Evolutionary conservation across 2,888 invertebrate genomes (phyloP).

Genomic region (Elmis aenea): DNA sequence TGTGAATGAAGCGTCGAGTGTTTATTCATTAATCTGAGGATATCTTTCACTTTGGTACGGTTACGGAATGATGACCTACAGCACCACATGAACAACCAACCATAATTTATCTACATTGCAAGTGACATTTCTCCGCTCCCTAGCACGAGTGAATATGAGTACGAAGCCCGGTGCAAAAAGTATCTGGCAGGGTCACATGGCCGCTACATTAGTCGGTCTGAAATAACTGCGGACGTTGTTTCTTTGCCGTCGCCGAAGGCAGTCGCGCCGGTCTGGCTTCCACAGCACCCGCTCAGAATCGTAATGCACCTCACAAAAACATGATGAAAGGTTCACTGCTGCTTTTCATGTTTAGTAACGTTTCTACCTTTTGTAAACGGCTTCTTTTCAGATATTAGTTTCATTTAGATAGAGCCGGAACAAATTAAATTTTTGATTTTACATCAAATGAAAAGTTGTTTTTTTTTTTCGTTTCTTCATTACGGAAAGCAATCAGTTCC

Average conservation of each 20-base stretch:
- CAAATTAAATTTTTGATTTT: background rate
- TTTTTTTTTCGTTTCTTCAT: no score
- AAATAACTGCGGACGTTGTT: slow-evolving; percentile 38
- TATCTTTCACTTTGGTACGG: no score
- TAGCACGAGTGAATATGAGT: slow-evolving; percentile 23
- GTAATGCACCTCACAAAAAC: slow-evolving; percentile 35
- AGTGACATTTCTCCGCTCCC: slow-evolving; percentile 20
- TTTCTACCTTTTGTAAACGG: background rate
- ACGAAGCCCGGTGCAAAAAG: slow-evolving; percentile 33
- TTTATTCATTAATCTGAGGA: no score
- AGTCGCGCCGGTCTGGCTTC: slow-evolving; percentile 38
- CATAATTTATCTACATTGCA: no score
- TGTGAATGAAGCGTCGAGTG: no score
- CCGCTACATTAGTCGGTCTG: slow-evolving; percentile 36
- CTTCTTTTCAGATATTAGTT: background rate
- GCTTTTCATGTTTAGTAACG: slow-evolving; percentile 26
- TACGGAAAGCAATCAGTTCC: no score
- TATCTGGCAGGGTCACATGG: slow-evolving; percentile 38
- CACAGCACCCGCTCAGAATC: slow-evolving; percentile 36
- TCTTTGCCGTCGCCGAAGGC: slow-evolving; percentile 39
- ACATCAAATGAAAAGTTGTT: background rate
- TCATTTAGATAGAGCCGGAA: background rate
- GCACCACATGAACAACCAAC: no score
- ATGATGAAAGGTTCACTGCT: slow-evolving; percentile 32
- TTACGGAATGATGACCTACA: no score